phyloP scores from a whole-genome alignment of 2,797 vertebrate genomes.

The Poeciliopsis turneri region DNA sequence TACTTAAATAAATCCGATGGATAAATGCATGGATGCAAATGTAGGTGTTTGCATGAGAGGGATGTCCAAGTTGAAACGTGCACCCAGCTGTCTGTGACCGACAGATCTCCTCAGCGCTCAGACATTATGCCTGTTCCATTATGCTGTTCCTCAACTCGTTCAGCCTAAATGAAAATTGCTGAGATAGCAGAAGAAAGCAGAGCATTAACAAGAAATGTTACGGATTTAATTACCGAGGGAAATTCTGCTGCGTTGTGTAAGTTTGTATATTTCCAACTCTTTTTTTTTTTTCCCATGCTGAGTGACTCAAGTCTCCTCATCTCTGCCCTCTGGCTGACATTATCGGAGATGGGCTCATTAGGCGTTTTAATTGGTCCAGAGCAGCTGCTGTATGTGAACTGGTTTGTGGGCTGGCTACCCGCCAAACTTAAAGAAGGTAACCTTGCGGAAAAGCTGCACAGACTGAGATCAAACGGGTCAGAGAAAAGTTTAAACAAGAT shows the following conservation, averaged over 20 bases:
- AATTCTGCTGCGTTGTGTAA: background rate
- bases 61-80: background rate
- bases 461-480: constrained; percentile 54
- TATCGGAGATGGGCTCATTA: constrained; percentile 75
- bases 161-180: background rate
- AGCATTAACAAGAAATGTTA: background rate
- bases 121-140: background rate
- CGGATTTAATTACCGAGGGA: background rate
- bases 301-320: constrained; percentile 33
- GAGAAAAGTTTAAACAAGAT: constrained; percentile 20
- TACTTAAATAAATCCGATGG: background rate
- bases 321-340: constrained; percentile 54
- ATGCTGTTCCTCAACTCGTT: background rate
- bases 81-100: background rate
- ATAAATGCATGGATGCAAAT: background rate
- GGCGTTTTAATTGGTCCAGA: constrained; percentile 80
- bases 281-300: constrained; percentile 8
- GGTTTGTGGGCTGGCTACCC: constrained; percentile 49
- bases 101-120: background rate
- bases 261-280: background rate
- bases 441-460: constrained; percentile 69
- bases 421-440: constrained; percentile 74
- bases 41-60: background rate
- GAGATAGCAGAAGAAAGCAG: constrained; percentile 1
- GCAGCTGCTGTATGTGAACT: constrained; percentile 44